phyloP scores from a whole-genome alignment of 2,113 vertebrate genomes.

The Oophaga pumilio region DNA sequence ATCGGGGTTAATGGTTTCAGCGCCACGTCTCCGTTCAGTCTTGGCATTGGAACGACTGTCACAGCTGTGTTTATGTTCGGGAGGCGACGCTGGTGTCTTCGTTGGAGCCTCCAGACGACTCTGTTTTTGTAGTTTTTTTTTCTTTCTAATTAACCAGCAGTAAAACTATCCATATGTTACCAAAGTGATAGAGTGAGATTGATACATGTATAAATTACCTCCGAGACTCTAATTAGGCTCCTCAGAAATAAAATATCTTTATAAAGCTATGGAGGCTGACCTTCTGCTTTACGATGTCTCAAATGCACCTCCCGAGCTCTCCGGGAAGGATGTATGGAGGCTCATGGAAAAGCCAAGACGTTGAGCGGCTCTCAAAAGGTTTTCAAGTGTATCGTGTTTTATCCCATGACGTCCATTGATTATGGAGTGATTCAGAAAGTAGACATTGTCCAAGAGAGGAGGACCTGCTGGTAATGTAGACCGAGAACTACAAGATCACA shows the following conservation, averaged over 20 bases:
- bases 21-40: not conserved
- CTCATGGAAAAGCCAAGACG: not conserved
- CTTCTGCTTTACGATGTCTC: not conserved
- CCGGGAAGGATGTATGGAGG: not conserved
- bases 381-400: not conserved
- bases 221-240: constrained; percentile 40
- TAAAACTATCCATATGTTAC: constrained; percentile 45
- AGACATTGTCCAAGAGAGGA: not conserved
- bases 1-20: not conserved
- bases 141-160: constrained; percentile 48
- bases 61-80: constrained; percentile 50
- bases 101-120: not conserved
- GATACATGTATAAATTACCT: constrained; percentile 7
- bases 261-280: not conserved
- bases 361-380: not conserved
- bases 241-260: not conserved
- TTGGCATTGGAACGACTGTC: not conserved
- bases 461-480: not conserved
- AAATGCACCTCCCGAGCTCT: not conserved
- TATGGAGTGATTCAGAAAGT: not conserved
- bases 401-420: not conserved
- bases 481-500: not conserved
- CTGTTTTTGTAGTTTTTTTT: constrained; percentile 27
- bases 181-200: not conserved
- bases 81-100: not conserved